Conservation (phyloP, 2,888 invertebrate species). For the Eristalis pertinax region DNA sequence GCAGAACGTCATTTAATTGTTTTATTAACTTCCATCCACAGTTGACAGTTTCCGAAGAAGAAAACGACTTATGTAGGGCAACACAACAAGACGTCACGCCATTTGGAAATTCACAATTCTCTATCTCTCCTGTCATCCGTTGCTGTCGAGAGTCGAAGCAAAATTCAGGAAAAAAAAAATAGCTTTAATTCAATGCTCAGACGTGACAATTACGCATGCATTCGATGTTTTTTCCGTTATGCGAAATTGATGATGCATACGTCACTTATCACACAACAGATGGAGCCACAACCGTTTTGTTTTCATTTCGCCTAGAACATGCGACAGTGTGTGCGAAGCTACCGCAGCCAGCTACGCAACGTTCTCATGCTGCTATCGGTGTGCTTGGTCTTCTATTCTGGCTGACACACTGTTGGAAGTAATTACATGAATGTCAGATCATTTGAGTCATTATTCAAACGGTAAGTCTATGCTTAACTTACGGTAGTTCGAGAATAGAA, state of each 20-base stretch:
- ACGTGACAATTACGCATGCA: constrained; percentile 9
- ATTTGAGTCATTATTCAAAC: constrained; percentile 67
- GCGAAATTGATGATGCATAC: neutral
- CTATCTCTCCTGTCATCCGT: no score
- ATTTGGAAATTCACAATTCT: constrained; percentile 14
- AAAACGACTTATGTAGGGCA: constrained; percentile 32
- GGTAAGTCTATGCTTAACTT: constrained; percentile 36
- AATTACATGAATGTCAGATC: constrained; percentile 66
- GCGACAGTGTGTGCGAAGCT: constrained; percentile 1
- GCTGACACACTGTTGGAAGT: constrained; percentile 41
- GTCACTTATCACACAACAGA: constrained; percentile 14
- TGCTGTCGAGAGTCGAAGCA: neutral
- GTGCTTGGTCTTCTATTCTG: neutral
- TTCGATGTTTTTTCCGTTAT: neutral
- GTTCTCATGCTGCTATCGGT: constrained; percentile 2
- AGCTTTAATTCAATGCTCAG: neutral
- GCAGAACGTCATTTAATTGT: constrained; percentile 51
- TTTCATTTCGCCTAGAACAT: neutral
- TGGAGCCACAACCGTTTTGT: constrained; percentile 33
- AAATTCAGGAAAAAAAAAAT: constrained; percentile 10
- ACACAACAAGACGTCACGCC: constrained; percentile 57
- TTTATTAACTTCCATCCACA: constrained; percentile 45
- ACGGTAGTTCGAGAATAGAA: neutral
- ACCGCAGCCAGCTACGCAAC: neutral
- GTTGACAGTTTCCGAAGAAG: neutral